Base-by-base conservation (phyloP, 92 coral and sea anemone genomes). In the Porites evermanni region DNA sequence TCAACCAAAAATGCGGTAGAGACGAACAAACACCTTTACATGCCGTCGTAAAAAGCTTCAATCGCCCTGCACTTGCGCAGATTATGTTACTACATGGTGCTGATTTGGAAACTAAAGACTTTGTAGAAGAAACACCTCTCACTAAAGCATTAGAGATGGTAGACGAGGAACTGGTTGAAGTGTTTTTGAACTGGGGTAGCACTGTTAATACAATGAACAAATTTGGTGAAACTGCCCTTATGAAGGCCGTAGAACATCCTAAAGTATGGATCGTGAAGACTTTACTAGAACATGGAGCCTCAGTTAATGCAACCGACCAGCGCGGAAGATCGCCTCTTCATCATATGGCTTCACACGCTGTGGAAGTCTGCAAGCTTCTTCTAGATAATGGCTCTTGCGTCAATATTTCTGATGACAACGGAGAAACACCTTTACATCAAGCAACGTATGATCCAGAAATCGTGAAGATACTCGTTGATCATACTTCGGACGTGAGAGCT, bases 271-370 rank as follows among this genome's bases (percentile, higher is more conserved):
- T 78, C 44, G 24, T 78, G 53, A 50, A 63, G 8, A 18, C 59
- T 10, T 20, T 79, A 38, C 51, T 79, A 18, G 74, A 79, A 20
- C 71, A 52, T 53, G 83, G 64, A 20, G 63, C 73, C 74, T 19
- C 32, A 44, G 74, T 79, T 32, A 64, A 64, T 44, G 61, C 17
- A 32, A 65, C 19, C 20, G 74, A 79, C 29, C 32, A 64, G 11
- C 12, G 2, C 44, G 83, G 83, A 4, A 79, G 74, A 51, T 64
- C 83, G 16, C 72, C 72, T 13, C 83, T 79, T 65, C 83, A 79
- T 79, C 38, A 11, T 79, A n/a, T 76, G 16, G 21, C 18, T 58
- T 13, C 44, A 23, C 1, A 6, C 23, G 67, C 67, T 13, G 65
- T 32, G 53, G 80, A 76, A 58, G 16, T 58, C 67, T 76, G 80